Conservation (phyloP, 2,888 invertebrate species). For the Microctonus brassicae region DNA sequence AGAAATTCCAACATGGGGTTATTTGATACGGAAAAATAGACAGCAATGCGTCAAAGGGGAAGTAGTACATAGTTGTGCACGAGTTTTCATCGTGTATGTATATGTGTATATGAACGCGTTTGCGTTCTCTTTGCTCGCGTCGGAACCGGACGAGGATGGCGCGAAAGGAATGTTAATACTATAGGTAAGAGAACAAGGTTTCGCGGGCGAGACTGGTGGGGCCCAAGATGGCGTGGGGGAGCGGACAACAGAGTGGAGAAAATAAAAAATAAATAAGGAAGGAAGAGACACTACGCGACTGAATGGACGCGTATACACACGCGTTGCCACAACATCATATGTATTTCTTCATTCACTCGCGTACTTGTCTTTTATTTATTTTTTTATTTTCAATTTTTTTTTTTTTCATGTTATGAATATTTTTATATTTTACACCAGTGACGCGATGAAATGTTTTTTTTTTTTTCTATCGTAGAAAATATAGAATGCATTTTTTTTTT, state of each 20-base stretch:
- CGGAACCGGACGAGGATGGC: slow-evolving; percentile 42
- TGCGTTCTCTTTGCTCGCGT: slow-evolving; percentile 37
- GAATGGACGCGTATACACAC: slow-evolving; percentile 44
- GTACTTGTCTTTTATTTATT: slow-evolving; percentile 42
- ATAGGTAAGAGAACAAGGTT: slow-evolving; percentile 17
- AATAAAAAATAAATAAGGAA: slow-evolving; percentile 19
- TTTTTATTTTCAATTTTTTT: slow-evolving; percentile 26
- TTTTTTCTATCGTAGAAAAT: neutral
- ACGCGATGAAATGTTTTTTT: neutral
- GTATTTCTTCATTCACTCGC: slow-evolving; percentile 53
- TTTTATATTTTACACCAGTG: neutral
- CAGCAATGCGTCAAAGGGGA: neutral
- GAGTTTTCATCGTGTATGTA: slow-evolving; percentile 9
- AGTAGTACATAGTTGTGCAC: slow-evolving; percentile 3
- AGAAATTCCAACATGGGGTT: slow-evolving; percentile 1
- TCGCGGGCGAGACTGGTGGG: slow-evolving; percentile 15
- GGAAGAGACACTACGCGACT: slow-evolving; percentile 28
- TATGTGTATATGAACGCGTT: neutral
- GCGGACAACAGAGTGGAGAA: slow-evolving; percentile 31
- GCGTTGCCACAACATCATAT: slow-evolving; percentile 12
- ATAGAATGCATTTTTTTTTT: neutral
- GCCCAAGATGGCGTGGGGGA: slow-evolving; percentile 29
- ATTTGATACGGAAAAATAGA: slow-evolving; percentile 11
- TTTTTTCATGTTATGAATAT: neutral
- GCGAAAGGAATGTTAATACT: slow-evolving; percentile 47